phyloP scores from a whole-genome alignment of 2,113 vertebrate species.

The Andinoacara biseriatus region DNA sequence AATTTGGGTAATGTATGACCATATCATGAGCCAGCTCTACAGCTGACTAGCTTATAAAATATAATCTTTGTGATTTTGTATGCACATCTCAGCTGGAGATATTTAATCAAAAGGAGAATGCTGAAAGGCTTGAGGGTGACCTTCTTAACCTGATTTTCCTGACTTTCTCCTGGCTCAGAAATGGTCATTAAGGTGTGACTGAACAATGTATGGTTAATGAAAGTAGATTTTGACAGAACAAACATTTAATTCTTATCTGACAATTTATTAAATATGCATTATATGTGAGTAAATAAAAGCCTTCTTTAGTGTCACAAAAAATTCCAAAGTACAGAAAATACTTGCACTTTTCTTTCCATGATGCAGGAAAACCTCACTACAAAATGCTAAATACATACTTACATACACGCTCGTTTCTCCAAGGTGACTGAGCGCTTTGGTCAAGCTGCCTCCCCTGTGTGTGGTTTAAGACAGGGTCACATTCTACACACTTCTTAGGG shows the following conservation, averaged over 20 bases:
- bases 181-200: background rate
- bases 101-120: conserved; percentile 6
- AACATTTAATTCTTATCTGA: background rate
- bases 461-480: conserved; percentile 60
- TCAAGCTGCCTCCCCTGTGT: background rate
- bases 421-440: conserved; percentile 19
- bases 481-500: conserved; percentile 61
- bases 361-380: background rate
- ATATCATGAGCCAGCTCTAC: background rate
- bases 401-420: conserved; percentile 43
- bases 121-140: conserved; percentile 17
- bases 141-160: conserved; percentile 32
- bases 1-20: background rate
- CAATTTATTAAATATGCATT: background rate
- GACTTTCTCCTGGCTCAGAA: background rate
- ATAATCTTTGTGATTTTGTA: background rate
- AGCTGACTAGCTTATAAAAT: background rate
- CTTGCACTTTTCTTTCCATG: background rate
- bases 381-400: conserved; percentile 9
- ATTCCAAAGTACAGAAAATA: background rate
- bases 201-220: background rate
- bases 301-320: background rate
- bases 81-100: conserved; percentile 18
- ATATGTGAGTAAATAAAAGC: too few relatives aligned
- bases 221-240: background rate